Evolutionary conservation across 2,113 vertebrate species (phyloP).

Genomic region (Xenotilapia flavipinnis): DNA sequence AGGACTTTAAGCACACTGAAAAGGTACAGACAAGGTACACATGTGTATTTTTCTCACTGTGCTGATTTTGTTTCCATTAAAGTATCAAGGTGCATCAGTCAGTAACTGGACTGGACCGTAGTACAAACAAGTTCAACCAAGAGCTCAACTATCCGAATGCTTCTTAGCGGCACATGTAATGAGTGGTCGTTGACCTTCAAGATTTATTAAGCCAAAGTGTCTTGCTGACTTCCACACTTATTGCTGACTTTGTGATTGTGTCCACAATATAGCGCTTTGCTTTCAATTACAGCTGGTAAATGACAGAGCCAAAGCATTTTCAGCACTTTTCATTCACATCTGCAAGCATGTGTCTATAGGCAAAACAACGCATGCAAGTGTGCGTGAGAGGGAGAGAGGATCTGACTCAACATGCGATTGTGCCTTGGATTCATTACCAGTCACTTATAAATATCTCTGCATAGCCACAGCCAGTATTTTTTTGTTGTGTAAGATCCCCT

Average conservation of each 20-base stretch:
- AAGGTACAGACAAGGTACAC: not conserved
- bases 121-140: not conserved
- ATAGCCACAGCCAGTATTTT: constrained; percentile 41
- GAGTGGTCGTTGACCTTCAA: not conserved
- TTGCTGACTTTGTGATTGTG: not conserved
- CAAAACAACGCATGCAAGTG: constrained; percentile 15
- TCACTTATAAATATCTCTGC: constrained; percentile 62
- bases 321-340: constrained; percentile 3
- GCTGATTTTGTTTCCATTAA: not conserved
- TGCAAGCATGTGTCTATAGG: constrained; percentile 10
- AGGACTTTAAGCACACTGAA: not conserved
- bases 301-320: not conserved
- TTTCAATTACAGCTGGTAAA: constrained; percentile 2
- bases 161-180: not conserved
- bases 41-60: not conserved
- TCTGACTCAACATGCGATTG: constrained; percentile 44
- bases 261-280: not conserved
- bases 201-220: not conserved
- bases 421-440: constrained; percentile 68
- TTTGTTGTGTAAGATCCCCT: constrained; percentile 54
- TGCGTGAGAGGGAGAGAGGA: constrained; percentile 38
- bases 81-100: not conserved
- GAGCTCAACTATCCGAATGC: not conserved
- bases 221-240: not conserved
- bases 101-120: not conserved